These are phyloP conservation scores for Machimus rusticus DNA, from an alignment of 2,888 invertebrate genomes.

Conservation along the genomic window DNA sequence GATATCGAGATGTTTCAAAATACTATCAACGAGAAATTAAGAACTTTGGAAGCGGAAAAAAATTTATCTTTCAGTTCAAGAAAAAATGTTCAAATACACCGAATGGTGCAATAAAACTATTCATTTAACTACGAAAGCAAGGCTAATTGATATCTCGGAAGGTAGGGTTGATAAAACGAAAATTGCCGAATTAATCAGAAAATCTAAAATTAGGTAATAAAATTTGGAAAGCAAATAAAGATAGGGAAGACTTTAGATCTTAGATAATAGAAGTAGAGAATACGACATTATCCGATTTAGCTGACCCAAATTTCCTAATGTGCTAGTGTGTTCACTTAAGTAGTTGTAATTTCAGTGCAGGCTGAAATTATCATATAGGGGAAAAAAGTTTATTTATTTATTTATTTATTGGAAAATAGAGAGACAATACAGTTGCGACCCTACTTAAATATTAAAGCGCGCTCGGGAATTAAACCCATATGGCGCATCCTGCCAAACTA, in stretches of 20 bases:
- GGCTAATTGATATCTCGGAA: conserved; percentile 29
- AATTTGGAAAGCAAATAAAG: conserved; percentile 23
- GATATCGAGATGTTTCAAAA: conserved; percentile 40
- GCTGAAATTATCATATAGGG: too few species aligned
- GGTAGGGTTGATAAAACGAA: neutral
- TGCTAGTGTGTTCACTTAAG: too few species aligned
- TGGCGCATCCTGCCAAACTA: too few species aligned
- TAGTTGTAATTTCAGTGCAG: too few species aligned
- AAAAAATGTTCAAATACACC: conserved; percentile 34
- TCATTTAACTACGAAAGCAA: conserved; percentile 37
- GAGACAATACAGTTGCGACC: too few species aligned
- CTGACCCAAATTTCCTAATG: too few species aligned
- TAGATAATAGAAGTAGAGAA: too few species aligned
- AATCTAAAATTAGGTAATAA: conserved; percentile 10
- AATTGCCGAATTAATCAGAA: neutral
- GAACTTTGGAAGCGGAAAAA: conserved; percentile 10
- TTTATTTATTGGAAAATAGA: too few species aligned
- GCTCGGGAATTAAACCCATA: too few species aligned
- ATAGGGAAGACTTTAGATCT: conserved; percentile 39
- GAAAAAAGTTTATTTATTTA: too few species aligned
- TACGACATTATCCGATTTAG: too few species aligned
- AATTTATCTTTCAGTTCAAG: conserved; percentile 17
- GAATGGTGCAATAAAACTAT: conserved; percentile 43
- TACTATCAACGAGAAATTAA: conserved; percentile 32
- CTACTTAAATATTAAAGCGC: too few species aligned